A percentile compares a stretch with the other conserved stretches of the same genome.
These are phyloP conservation scores for Neelides folsomi DNA, from an alignment of 2,888 invertebrate species.

Conservation along the genomic window DNA sequence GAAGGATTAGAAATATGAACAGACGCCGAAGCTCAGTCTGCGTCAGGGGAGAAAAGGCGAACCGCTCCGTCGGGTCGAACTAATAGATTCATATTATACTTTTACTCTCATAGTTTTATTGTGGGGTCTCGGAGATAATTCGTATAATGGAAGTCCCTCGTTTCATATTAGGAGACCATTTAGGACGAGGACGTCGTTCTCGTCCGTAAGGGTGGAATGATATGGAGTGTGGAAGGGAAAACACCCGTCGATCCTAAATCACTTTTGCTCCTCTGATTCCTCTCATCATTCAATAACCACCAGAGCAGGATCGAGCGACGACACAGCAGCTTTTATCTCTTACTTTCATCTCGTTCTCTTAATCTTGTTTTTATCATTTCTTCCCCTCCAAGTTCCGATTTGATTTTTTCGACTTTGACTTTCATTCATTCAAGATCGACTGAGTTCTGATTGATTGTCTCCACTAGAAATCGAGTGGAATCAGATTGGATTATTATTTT, in stretches of 20 bases:
- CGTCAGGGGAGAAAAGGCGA: too few relatives aligned
- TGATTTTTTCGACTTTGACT: too few relatives aligned
- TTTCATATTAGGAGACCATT: too few relatives aligned
- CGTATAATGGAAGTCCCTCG: not conserved
- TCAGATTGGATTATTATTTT: too few relatives aligned
- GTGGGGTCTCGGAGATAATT: too few relatives aligned
- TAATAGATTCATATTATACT: too few relatives aligned
- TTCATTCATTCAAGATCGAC: not conserved
- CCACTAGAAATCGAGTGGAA: not conserved
- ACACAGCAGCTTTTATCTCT: not conserved
- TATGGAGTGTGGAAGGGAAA: constrained; percentile 14
- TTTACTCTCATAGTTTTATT: too few relatives aligned
- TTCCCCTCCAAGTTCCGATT: too few relatives aligned
- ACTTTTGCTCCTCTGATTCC: constrained; percentile 6
- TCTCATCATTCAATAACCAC: constrained; percentile 11
- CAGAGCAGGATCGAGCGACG: not conserved
- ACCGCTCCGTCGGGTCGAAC: too few relatives aligned
- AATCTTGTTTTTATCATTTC: constrained; percentile 13
- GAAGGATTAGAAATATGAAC: too few relatives aligned
- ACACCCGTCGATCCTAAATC: constrained; percentile 19
- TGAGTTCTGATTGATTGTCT: constrained; percentile 1
- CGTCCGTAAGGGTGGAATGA: not conserved
- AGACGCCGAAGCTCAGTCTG: too few relatives aligned
- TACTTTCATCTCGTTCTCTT: constrained; percentile 9
- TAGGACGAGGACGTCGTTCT: too few relatives aligned